Conservation (phyloP, 2,113 vertebrate genomes). For the Catharus fuscescens region DNA sequence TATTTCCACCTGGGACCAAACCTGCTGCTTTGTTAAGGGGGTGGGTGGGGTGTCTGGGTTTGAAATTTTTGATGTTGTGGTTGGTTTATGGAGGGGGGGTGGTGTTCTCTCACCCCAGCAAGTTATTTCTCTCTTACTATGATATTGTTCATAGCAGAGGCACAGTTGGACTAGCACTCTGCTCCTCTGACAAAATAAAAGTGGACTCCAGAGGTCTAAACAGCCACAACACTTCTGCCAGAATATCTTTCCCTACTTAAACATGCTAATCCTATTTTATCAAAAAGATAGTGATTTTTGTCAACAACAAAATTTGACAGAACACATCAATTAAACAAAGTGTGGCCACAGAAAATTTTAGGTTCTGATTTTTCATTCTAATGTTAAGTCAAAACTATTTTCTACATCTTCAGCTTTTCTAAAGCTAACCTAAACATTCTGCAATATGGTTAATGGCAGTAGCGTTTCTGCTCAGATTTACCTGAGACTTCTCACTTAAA, state of each 20-base stretch:
- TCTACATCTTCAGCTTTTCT: neutral
- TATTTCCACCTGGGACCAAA: neutral
- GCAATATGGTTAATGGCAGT: neutral
- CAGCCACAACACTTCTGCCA: neutral
- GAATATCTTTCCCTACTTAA: neutral
- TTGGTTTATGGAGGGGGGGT: neutral
- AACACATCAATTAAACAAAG: neutral
- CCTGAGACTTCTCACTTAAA: neutral
- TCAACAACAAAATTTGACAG: neutral
- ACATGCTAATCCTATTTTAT: neutral
- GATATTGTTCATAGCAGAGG: neutral
- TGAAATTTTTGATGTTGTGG: fast-evolving
- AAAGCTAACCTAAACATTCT: neutral
- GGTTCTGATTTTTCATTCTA: neutral
- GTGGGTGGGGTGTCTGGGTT: fast-evolving
- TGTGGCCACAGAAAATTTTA: neutral
- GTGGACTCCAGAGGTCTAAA: neutral
- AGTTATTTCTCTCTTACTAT: neutral
- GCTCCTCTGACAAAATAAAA: neutral
- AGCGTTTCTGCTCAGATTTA: neutral
- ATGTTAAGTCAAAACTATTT: neutral
- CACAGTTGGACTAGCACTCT: neutral
- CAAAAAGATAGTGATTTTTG: neutral
- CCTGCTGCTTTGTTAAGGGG: neutral
- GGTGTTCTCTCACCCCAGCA: neutral